phyloP scores from a whole-genome alignment of 2,888 invertebrate genomes.

The Tetranychus piercei region DNA sequence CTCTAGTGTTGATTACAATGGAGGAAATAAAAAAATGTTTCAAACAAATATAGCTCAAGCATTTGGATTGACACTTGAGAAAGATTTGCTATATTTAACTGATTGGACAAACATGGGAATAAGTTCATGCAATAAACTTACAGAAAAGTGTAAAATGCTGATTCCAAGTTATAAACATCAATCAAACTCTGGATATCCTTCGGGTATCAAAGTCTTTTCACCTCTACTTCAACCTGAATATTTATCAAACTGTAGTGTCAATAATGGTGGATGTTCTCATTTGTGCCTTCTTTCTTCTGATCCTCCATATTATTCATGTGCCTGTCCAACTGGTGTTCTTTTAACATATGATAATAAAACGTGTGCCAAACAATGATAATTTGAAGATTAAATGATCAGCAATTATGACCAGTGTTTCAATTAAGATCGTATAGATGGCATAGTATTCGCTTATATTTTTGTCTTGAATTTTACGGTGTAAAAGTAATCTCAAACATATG shows the following conservation, averaged over 20 bases:
- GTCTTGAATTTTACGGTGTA: too few relatives aligned
- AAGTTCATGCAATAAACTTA: conserved; percentile 27
- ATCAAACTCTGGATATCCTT: conserved; percentile 35
- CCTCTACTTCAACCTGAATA: conserved; percentile 47
- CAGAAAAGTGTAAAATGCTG: conserved; percentile 22
- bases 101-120: conserved; percentile 53
- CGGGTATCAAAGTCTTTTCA: conserved; percentile 68
- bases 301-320: conserved; percentile 48
- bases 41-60: conserved; percentile 40
- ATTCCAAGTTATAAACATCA: conserved; percentile 22
- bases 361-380: conserved; percentile 36
- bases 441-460: too few relatives aligned
- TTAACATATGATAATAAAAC: conserved; percentile 39
- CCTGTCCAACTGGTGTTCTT: conserved; percentile 63
- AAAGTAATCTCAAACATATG: too few relatives aligned
- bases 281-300: conserved; percentile 52
- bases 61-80: conserved; percentile 43
- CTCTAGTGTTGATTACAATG: conserved; percentile 63
- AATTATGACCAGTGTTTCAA: too few relatives aligned
- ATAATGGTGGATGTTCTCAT: conserved; percentile 59
- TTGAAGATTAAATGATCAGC: too few relatives aligned
- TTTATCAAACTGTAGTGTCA: conserved; percentile 21
- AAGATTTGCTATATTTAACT: conserved; percentile 62
- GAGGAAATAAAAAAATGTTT: conserved; percentile 47
- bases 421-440: too few relatives aligned